These are phyloP conservation scores for Pseudorhiza aurosa DNA, from an alignment of 30 jellyfish, hydroid and myxozoan genomes.

Conservation along the genomic window DNA sequence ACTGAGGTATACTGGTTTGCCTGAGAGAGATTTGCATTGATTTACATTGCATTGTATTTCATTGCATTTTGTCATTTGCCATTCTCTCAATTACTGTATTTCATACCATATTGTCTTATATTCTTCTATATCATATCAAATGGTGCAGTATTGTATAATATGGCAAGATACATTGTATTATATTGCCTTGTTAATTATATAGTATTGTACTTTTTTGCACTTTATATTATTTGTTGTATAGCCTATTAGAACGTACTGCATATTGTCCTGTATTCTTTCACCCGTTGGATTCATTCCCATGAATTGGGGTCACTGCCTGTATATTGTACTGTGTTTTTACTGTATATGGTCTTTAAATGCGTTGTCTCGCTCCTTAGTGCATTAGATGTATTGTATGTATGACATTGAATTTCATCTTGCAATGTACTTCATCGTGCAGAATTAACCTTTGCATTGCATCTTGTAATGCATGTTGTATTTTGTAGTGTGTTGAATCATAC, in stretches of 20 bases:
- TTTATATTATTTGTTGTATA: no score
- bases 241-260: no score
- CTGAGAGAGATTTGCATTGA: constrained; percentile 8
- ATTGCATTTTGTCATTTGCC: background rate
- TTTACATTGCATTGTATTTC: background rate
- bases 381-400: no score
- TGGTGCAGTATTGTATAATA: background rate
- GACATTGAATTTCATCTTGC: no score
- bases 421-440: no score
- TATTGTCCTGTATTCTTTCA: no score
- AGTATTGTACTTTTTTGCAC: background rate
- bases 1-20: constrained; percentile 78
- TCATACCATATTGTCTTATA: background rate
- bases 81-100: background rate
- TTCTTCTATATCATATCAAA: background rate
- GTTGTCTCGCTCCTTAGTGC: no score
- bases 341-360: no score
- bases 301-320: no score
- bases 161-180: background rate
- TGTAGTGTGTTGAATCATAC: background rate
- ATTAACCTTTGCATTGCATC: background rate
- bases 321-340: no score
- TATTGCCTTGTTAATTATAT: background rate
- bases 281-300: no score
- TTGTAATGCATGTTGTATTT: background rate